Evolutionary conservation across 2,888 invertebrate species (phyloP).

Genomic region (Griposia aprilina): DNA sequence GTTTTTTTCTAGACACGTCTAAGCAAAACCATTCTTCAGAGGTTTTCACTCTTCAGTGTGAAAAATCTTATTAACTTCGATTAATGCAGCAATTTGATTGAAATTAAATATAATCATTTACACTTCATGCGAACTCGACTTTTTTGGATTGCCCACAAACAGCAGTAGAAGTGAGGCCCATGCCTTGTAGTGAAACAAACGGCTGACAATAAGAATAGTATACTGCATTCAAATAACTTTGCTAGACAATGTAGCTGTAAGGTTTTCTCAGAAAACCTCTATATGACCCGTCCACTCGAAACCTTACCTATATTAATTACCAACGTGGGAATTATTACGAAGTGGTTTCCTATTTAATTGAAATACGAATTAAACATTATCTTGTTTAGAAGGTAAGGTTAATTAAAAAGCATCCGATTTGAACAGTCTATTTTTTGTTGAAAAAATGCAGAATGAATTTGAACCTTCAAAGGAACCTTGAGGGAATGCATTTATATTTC

Average conservation of each 20-base stretch:
- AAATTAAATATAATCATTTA: not conserved
- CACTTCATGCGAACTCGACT: not conserved
- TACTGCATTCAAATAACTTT: not conserved
- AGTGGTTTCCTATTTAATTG: slow-evolving; percentile 49
- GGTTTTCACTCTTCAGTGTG: too few relatives aligned
- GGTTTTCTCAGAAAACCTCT: slow-evolving; percentile 10
- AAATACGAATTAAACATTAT: slow-evolving; percentile 46
- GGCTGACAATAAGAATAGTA: not conserved
- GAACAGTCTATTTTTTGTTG: slow-evolving; percentile 38
- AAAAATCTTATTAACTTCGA: not conserved
- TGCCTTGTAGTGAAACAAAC: not conserved
- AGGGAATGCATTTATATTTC: slow-evolving; percentile 64
- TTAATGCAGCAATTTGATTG: not conserved
- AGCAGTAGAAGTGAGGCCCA: not conserved
- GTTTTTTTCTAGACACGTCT: not conserved
- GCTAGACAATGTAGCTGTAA: slow-evolving; percentile 2
- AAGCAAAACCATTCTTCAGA: too few relatives aligned
- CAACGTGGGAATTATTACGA: slow-evolving; percentile 44
- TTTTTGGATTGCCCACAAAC: not conserved
- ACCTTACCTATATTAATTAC: slow-evolving; percentile 29
- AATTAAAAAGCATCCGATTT: slow-evolving; percentile 45
- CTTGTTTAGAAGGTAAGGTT: slow-evolving; percentile 57
- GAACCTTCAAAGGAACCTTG: slow-evolving; percentile 62
- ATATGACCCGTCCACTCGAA: not conserved
- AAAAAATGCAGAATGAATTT: slow-evolving; percentile 46